Conservation (phyloP, 2,113 vertebrate genomes). For the Strix uralensis region DNA sequence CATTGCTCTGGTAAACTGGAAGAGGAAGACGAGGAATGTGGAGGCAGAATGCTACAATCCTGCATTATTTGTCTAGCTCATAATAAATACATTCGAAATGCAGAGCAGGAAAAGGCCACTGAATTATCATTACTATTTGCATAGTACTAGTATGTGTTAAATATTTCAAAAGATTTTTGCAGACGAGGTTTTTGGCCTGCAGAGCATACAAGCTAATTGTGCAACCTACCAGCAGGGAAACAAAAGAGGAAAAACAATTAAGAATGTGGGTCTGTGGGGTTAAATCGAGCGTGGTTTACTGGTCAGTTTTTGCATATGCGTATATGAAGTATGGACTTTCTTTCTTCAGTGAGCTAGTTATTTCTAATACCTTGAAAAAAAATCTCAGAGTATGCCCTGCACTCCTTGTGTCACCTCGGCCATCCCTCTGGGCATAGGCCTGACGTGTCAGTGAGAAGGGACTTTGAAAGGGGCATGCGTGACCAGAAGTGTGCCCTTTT, state of each 20-base stretch:
- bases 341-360: neutral
- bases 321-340: neutral
- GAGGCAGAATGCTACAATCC: neutral
- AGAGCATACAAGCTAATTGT: neutral
- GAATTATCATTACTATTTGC: slow-evolving; percentile 23
- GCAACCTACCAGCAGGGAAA: neutral
- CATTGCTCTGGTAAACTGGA: neutral
- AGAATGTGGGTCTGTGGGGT: neutral
- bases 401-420: neutral
- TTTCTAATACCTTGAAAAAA: neutral
- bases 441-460: neutral
- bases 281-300: neutral
- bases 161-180: slow-evolving; percentile 19
- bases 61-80: neutral
- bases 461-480: neutral
- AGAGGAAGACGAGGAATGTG: neutral
- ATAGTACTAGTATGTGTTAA: neutral
- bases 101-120: neutral
- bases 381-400: neutral
- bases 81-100: neutral
- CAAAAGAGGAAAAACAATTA: neutral
- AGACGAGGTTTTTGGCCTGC: neutral
- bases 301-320: neutral
- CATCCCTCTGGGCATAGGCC: neutral
- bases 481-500: neutral